A percentile compares a stretch with the other conserved stretches of the same genome.
Evolutionary conservation across 2,797 vertebrate genomes (phyloP).

Genomic region (Channallabes apus): DNA sequence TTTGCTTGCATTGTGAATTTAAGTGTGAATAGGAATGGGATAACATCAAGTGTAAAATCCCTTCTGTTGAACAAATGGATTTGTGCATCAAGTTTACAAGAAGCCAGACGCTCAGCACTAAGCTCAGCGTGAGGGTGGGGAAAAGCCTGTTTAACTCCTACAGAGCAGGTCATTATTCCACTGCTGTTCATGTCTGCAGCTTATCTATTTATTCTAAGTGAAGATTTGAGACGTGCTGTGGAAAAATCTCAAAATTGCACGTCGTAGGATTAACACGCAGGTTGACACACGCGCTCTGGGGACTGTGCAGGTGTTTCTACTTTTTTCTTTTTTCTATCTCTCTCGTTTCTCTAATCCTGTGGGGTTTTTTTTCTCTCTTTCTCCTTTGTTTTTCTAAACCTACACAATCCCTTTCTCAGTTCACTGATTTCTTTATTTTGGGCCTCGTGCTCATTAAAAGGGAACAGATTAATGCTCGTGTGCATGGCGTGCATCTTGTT

Average conservation of each 20-base stretch:
- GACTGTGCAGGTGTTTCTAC: slow-evolving; percentile 36
- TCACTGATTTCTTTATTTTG: slow-evolving; percentile 56
- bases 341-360: neutral
- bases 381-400: neutral
- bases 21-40: too few species aligned
- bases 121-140: neutral
- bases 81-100: neutral
- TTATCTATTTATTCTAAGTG: neutral
- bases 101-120: neutral
- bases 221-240: slow-evolving; percentile 1
- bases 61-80: neutral
- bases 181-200: neutral
- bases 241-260: neutral
- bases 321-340: slow-evolving; percentile 6
- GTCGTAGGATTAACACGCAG: neutral
- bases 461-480: neutral
- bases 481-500: neutral
- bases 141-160: neutral
- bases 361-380: neutral
- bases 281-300: neutral
- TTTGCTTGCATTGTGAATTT: too few species aligned
- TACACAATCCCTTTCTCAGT: slow-evolving; percentile 25
- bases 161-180: neutral
- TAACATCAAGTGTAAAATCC: too few species aligned
- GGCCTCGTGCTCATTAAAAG: neutral